phyloP scores from a whole-genome alignment of 2,888 invertebrate species.

The Sminthurides aquaticus region DNA sequence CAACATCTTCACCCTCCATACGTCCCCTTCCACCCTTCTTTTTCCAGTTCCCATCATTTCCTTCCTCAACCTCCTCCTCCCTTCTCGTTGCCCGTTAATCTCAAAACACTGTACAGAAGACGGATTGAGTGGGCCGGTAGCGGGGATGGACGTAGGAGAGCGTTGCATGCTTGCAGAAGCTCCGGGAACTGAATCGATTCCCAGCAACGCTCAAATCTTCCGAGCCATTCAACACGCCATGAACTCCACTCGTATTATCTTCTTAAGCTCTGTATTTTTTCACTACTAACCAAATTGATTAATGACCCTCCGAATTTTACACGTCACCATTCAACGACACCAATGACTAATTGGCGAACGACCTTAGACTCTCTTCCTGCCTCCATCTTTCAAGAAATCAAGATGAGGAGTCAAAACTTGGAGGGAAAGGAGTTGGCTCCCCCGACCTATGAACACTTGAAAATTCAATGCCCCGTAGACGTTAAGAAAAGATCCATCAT shows the following conservation, averaged over 20 bases:
- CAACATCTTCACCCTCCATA: too few species aligned
- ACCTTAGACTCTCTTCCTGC: background rate
- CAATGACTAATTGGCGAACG: slow-evolving; percentile 23
- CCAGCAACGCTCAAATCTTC: background rate
- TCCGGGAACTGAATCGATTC: background rate
- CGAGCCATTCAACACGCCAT: background rate
- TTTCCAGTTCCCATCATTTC: too few species aligned
- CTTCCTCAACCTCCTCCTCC: too few species aligned
- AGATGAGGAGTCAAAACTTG: background rate
- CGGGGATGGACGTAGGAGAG: too few species aligned
- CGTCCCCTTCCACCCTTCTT: too few species aligned
- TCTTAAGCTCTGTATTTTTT: background rate
- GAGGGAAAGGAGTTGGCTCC: background rate
- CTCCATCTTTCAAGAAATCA: too few species aligned
- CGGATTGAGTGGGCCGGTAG: too few species aligned
- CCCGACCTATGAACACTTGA: background rate
- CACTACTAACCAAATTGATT: slow-evolving; percentile 13
- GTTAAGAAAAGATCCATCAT: background rate
- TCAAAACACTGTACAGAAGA: too few species aligned
- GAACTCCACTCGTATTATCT: background rate
- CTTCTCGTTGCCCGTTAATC: too few species aligned
- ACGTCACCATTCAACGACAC: slow-evolving; percentile 23
- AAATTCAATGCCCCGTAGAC: background rate
- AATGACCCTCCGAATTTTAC: slow-evolving; percentile 24
- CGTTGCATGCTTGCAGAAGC: background rate